Evolutionary conservation across 2,797 vertebrate species (phyloP).

Genomic region (Sorex maritimensis): DNA sequence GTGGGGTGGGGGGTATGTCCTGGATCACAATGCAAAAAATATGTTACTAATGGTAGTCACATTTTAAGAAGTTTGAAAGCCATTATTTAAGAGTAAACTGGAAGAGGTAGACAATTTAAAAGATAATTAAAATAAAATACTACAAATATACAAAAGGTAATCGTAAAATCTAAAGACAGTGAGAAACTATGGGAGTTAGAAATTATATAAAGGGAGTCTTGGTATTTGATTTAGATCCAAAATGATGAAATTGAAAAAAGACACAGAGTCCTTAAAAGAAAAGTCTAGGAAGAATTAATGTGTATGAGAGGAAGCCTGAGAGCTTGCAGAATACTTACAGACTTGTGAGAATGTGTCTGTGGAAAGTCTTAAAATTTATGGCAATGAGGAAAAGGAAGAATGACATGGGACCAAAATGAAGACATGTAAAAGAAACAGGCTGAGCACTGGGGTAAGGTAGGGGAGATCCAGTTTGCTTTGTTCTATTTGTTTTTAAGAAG

Average conservation of each 20-base stretch:
- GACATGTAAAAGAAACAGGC: background rate
- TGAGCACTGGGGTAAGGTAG: background rate
- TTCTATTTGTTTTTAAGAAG: conserved; percentile 44
- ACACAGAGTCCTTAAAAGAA: background rate
- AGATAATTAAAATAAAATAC: background rate
- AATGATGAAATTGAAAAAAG: conserved; percentile 38
- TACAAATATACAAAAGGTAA: background rate
- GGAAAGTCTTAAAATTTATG: background rate
- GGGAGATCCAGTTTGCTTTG: background rate
- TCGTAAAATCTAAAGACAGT: background rate
- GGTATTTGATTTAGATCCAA: conserved; percentile 23
- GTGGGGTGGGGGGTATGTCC: background rate
- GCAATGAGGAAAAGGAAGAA: background rate
- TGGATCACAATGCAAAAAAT: background rate
- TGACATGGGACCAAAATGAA: background rate
- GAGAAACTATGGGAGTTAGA: background rate
- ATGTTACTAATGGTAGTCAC: background rate
- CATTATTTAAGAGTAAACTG: background rate
- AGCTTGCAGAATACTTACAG: background rate
- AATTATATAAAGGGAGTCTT: background rate
- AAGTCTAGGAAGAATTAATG: background rate
- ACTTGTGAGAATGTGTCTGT: background rate
- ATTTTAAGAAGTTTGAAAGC: background rate
- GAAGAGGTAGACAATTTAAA: background rate
- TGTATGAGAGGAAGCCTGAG: background rate